A percentile compares a stretch with the other conserved stretches of the same genome.
These are phyloP conservation scores for Brevimyrus niger DNA, from an alignment of 2,113 vertebrate genomes.

Conservation along the genomic window DNA sequence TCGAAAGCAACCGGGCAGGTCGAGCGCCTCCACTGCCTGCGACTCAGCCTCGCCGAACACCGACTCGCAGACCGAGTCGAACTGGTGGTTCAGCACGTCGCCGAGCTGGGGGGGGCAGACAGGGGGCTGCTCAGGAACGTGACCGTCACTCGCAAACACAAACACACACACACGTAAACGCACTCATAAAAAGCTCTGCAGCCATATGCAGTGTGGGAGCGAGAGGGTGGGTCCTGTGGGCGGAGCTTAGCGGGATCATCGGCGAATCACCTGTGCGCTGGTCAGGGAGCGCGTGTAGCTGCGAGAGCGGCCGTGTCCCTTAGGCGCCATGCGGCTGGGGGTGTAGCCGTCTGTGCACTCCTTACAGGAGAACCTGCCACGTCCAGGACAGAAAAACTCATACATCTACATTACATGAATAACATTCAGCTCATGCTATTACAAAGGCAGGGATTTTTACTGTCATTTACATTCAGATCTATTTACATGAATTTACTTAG, in stretches of 20 bases:
- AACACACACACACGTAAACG: neutral
- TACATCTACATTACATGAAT: constrained; percentile 21
- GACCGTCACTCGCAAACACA: too few species aligned
- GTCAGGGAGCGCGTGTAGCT: constrained; percentile 91
- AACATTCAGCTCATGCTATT: neutral
- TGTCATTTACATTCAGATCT: neutral
- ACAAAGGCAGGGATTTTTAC: constrained; percentile 13
- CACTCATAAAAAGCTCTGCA: neutral
- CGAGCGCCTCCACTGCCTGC: constrained; percentile 90
- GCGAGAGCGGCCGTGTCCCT: constrained; percentile 79
- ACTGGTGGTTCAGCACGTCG: constrained; percentile 84
- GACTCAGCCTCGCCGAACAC: constrained; percentile 93
- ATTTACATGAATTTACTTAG: neutral
- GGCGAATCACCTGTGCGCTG: constrained; percentile 79
- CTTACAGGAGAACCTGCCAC: constrained; percentile 65
- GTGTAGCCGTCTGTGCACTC: constrained; percentile 79
- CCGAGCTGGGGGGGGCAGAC: constrained; percentile 65
- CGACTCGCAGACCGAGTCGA: constrained; percentile 87
- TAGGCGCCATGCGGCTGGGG: constrained; percentile 78
- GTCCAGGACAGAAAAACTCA: constrained; percentile 19
- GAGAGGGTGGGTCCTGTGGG: neutral
- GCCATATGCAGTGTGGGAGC: neutral
- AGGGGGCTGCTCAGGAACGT: neutral
- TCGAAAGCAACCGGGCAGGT: constrained; percentile 94
- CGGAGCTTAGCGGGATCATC: neutral